Evolutionary conservation across 2,888 invertebrate genomes (phyloP), one percentile per base, ranked within the genome.

Genomic region (Cartodere bifasciata): DNA sequence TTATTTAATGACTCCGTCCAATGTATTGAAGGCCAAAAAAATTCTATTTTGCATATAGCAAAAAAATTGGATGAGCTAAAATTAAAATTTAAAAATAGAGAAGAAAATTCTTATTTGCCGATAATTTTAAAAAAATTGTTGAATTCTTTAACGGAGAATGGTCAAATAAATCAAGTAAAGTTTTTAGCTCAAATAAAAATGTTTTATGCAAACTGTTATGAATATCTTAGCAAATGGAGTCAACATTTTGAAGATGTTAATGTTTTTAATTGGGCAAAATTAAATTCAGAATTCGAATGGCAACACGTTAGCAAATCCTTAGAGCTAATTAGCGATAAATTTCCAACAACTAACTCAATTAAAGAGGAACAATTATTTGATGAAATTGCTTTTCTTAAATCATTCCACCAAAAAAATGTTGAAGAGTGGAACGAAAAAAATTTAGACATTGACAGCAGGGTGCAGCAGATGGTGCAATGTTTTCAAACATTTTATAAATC

Each of bases 211-310:
- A 37, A 48, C 42, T 48, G 43, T 38, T 27, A 37, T 35, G 44
- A 50, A 49, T 49, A 47, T 40, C 35, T 50, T 42, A 45, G 46
- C 12, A 34, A 40, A 29, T 43, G 40, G 36, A 32, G 29, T 35
- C 26, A 16, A 13, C 16, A 10, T 7, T 28, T 45, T 42, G 42
- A 28, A 39, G 40, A 49, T 45, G 29, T 48, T 34, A 40, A 45
- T 25, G 41, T 45, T 34, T 49, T 47, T 48, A 35, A 45, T 37
- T 49, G 49, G 46, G 43, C 43, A 45, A 23, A 35, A 34, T 39
- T 40, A 31, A 39, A 22, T 27, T 36, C 47, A 39, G 36, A 41
- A 31, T 38, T 36, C 23, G 29, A 38, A 33, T 47, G 41, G 42
- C 39, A 43, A 46, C 44, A 46, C 31, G 33, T 38, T 35, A 35